phyloP scores from a whole-genome alignment of 2,888 invertebrate species.

The Micoletzkya japonica region DNA sequence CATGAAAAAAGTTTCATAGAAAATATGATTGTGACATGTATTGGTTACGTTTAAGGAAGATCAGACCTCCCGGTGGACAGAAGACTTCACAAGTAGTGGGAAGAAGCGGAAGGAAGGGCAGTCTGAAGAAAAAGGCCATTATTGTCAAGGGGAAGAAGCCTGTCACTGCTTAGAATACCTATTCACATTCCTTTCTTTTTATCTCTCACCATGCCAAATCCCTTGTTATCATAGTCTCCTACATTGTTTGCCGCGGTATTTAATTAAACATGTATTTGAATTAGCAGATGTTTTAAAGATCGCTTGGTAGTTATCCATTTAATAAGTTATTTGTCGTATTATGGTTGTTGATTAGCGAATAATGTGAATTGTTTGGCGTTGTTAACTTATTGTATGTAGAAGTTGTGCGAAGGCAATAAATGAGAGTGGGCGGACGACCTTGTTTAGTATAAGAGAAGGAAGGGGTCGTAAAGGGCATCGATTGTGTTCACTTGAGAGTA shows the following conservation, averaged over 20 bases:
- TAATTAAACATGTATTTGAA: neutral
- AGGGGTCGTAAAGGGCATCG: too few relatives aligned
- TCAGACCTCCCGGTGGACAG: conserved; percentile 5
- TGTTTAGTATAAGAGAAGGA: too few relatives aligned
- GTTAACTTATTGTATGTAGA: too few relatives aligned
- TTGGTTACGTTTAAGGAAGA: conserved; percentile 1
- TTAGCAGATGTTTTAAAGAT: too few relatives aligned
- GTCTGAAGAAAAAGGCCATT: conserved; percentile 31
- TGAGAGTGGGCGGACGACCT: too few relatives aligned
- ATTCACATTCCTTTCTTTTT: too few relatives aligned
- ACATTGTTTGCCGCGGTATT: neutral
- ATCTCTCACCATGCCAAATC: neutral
- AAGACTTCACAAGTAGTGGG: conserved; percentile 27
- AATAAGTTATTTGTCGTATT: conserved; percentile 8
- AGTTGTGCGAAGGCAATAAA: too few relatives aligned
- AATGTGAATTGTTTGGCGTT: too few relatives aligned
- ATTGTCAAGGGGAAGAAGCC: conserved; percentile 33
- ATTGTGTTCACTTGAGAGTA: too few relatives aligned
- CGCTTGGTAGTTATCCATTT: too few relatives aligned
- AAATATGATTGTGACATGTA: neutral
- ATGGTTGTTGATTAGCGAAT: conserved; percentile 21
- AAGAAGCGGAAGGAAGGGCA: conserved; percentile 35
- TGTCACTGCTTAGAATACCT: conserved; percentile 9
- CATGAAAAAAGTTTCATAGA: too few relatives aligned
- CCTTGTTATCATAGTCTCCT: conserved; percentile 7